Evolutionary conservation across 2,797 vertebrate species (phyloP).

Genomic region (Ispidina picta): DNA sequence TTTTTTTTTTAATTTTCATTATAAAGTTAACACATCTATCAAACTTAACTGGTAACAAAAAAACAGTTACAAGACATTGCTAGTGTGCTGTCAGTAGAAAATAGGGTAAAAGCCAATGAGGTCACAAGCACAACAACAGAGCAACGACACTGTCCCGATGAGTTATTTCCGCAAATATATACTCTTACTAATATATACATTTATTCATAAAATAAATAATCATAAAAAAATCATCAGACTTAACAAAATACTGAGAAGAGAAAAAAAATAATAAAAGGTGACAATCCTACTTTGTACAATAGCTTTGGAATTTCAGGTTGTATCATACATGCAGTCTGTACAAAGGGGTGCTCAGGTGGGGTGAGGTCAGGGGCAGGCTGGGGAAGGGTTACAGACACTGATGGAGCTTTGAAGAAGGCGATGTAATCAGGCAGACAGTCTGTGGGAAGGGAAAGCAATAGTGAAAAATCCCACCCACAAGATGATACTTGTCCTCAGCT

Average conservation of each 20-base stretch:
- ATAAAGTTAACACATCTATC: constrained; percentile 90
- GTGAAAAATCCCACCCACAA: constrained; percentile 20
- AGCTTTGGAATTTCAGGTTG: constrained; percentile 89
- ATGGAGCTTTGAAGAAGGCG: constrained; percentile 30
- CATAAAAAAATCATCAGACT: constrained; percentile 86
- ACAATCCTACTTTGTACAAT: constrained; percentile 86
- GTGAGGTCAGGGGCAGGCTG: not conserved
- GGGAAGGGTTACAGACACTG: constrained; percentile 36
- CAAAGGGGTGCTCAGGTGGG: constrained; percentile 31
- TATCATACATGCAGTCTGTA: constrained; percentile 73
- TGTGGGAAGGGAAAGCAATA: constrained; percentile 39
- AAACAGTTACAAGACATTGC: constrained; percentile 79
- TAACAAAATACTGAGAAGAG: constrained; percentile 77
- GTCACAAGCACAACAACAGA: constrained; percentile 86
- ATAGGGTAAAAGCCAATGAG: constrained; percentile 79
- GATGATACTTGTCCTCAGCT: constrained; percentile 38
- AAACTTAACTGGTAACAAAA: constrained; percentile 81
- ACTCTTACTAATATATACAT: constrained; percentile 94
- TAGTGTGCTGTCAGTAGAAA: constrained; percentile 85
- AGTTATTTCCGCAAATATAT: constrained; percentile 89
- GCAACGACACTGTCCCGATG: constrained; percentile 84
- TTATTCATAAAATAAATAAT: constrained; percentile 93
- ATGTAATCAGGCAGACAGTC: constrained; percentile 52
- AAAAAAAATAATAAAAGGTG: constrained; percentile 27
- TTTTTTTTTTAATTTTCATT: constrained; percentile 83